These are phyloP conservation scores for Callionymus lyra DNA, from an alignment of 2,113 vertebrate genomes.

Conservation along the genomic window DNA sequence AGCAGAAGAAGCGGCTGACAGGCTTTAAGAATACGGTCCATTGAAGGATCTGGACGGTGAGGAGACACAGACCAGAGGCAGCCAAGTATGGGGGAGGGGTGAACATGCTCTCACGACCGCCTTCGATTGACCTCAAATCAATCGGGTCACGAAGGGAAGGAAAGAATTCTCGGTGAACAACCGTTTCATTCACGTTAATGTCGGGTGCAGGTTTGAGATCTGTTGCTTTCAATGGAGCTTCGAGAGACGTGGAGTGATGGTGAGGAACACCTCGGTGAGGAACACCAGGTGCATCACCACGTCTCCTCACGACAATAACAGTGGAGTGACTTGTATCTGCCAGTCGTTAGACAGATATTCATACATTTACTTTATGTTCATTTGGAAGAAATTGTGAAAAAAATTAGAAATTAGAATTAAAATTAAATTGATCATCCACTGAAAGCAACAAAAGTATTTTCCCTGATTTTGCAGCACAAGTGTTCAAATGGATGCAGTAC, in stretches of 20 bases:
- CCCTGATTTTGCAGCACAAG: too few relatives aligned
- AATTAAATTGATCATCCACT: constrained; percentile 16
- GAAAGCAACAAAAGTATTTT: constrained; percentile 38
- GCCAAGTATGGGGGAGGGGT: constrained; percentile 25
- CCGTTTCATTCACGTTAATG: constrained; percentile 4
- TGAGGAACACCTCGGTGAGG: too few relatives aligned
- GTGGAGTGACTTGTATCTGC: too few relatives aligned
- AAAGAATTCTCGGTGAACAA: constrained; percentile 12
- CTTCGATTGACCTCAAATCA: constrained; percentile 22
- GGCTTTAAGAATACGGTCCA: constrained; percentile 24
- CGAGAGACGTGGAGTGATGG: background rate
- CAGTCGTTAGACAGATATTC: too few relatives aligned
- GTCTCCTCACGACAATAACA: too few relatives aligned
- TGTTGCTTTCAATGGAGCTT: constrained; percentile 49
- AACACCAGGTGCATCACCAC: too few relatives aligned
- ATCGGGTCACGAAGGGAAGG: constrained; percentile 13
- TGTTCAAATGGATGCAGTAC: constrained; percentile 3
- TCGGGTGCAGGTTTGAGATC: constrained; percentile 1
- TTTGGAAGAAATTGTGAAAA: background rate
- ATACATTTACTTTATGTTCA: too few relatives aligned
- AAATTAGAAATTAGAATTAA: background rate
- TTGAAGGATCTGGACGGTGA: constrained; percentile 5
- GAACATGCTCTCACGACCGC: constrained; percentile 45
- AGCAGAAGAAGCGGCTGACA: constrained; percentile 14
- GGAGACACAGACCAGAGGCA: constrained; percentile 12